Conservation (phyloP, 2,888 invertebrate genomes). For the Tuta absoluta region DNA sequence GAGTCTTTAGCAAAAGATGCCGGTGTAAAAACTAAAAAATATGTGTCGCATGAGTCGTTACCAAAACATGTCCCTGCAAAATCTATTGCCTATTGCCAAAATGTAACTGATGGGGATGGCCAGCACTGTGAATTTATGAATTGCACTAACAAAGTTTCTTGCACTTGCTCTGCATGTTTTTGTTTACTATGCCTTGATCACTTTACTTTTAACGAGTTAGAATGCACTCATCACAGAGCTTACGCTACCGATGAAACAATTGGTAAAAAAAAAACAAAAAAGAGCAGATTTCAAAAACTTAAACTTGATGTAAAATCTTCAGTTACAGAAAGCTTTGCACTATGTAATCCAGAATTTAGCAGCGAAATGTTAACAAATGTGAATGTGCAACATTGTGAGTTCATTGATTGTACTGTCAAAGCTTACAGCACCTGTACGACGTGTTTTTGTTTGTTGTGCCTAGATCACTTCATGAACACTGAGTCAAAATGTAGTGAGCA, state of each 20-base stretch:
- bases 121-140: neutral
- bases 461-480: neutral
- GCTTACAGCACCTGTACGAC: neutral
- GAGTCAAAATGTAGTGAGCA: neutral
- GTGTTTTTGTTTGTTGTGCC: neutral
- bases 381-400: constrained; percentile 1
- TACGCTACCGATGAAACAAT: neutral
- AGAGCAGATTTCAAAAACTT: neutral
- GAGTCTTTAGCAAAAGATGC: no score
- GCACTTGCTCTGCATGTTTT: neutral
- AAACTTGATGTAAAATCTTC: neutral
- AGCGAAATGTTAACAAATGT: neutral
- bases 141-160: neutral
- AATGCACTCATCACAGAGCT: neutral
- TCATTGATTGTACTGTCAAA: neutral
- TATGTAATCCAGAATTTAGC: neutral
- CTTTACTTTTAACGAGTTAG: neutral
- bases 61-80: neutral
- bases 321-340: neutral
- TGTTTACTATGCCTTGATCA: neutral
- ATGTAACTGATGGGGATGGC: neutral
- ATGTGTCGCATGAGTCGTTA: neutral
- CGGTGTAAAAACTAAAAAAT: no score
- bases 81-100: neutral
- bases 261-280: neutral